Percentiles rank a stretch among this genome's conserved stretches.
These are phyloP conservation scores for Cettia cetti DNA, from an alignment of 2,113 vertebrate species.

Conservation along the genomic window DNA sequence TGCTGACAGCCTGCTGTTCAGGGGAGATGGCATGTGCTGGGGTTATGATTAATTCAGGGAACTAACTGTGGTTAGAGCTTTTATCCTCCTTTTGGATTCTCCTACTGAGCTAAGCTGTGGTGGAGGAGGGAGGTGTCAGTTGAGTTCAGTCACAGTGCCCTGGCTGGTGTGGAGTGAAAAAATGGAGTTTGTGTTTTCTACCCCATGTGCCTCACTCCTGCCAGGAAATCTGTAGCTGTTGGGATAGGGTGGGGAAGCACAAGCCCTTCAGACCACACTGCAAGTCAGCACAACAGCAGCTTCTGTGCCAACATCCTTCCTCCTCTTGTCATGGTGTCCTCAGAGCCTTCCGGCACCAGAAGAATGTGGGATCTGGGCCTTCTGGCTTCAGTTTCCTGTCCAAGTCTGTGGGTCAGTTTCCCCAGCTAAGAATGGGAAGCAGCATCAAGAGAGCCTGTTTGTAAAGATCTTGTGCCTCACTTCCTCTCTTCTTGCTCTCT, in stretches of 20 bases:
- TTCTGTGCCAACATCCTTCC: neutral
- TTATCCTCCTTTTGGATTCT: neutral
- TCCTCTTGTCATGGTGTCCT: neutral
- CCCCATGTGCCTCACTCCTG: neutral
- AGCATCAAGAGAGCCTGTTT: neutral
- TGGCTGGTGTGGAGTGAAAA: neutral
- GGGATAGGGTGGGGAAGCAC: neutral
- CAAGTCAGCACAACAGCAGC: neutral
- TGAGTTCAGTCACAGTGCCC: neutral
- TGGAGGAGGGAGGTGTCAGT: neutral
- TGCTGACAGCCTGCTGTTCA: neutral
- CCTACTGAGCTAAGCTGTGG: neutral
- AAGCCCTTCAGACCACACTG: neutral
- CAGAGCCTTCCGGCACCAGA: neutral
- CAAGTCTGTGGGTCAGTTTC: neutral
- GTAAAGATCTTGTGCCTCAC: neutral
- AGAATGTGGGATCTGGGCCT: neutral
- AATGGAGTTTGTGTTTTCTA: neutral
- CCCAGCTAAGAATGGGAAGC: neutral
- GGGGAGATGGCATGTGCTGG: neutral
- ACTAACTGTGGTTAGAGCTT: neutral
- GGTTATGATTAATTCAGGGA: constrained; percentile 41
- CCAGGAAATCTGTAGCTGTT: neutral
- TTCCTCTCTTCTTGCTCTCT: neutral
- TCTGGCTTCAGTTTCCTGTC: neutral